These are phyloP conservation scores for Sylvia borin DNA, from an alignment of 2,797 vertebrate species.

Conservation along the genomic window DNA sequence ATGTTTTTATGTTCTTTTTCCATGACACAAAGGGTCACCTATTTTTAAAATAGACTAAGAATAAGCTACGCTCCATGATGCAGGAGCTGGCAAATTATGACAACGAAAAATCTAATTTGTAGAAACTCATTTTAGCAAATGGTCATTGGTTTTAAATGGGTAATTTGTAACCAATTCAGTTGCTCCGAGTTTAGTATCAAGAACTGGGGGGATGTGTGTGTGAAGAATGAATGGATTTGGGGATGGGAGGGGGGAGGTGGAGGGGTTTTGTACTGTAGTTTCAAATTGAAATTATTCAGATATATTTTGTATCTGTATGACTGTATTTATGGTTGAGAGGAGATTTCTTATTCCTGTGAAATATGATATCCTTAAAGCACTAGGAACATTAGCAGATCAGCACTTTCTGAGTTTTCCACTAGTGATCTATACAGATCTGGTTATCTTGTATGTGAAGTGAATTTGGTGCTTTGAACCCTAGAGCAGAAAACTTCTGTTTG, in stretches of 20 bases:
- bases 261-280: conserved; percentile 51
- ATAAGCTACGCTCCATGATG: conserved; percentile 70
- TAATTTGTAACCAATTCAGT: conserved; percentile 18
- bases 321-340: conserved; percentile 57
- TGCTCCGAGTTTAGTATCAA: background rate
- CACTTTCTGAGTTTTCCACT: conserved; percentile 60
- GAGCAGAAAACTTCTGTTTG: conserved; percentile 51
- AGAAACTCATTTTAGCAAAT: conserved; percentile 66
- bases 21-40: conserved; percentile 69
- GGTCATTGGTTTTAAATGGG: conserved; percentile 17
- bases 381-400: conserved; percentile 39
- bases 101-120: conserved; percentile 52
- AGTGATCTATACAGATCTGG: conserved; percentile 55
- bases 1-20: conserved; percentile 63
- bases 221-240: conserved; percentile 27
- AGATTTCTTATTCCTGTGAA: conserved; percentile 50
- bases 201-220: background rate
- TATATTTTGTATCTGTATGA: conserved; percentile 64
- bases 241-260: background rate
- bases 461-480: conserved; percentile 66
- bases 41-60: conserved; percentile 78
- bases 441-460: conserved; percentile 64
- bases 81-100: conserved; percentile 63
- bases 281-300: conserved; percentile 58
- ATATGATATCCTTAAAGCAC: background rate